These are phyloP conservation scores for Spea multiplicata DNA, from an alignment of 2,113 vertebrate genomes.

Conservation along the genomic window DNA sequence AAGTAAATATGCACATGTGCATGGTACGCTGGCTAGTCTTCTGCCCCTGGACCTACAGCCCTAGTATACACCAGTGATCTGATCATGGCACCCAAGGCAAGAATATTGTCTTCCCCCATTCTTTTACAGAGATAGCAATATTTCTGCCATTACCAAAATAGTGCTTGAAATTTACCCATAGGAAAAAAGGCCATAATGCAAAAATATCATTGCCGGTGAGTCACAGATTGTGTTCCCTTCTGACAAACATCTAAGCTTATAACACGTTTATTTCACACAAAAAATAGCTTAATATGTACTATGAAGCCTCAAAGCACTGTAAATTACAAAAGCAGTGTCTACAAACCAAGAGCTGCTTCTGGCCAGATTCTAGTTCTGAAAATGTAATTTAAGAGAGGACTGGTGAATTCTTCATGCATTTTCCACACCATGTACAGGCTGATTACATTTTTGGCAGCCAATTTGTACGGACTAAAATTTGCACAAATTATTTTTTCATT, in stretches of 20 bases:
- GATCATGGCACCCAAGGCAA: too few species aligned
- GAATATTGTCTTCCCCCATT: too few species aligned
- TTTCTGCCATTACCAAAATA: too few species aligned
- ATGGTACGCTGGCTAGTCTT: too few species aligned
- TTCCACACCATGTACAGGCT: background rate
- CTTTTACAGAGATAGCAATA: too few species aligned
- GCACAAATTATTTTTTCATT: too few species aligned
- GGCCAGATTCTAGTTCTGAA: background rate
- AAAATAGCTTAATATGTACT: background rate
- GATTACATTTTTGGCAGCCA: slow-evolving; percentile 13
- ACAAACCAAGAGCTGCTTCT: background rate
- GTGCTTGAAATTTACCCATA: too few species aligned
- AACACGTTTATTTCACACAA: background rate
- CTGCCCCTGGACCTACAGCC: too few species aligned
- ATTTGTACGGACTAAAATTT: background rate
- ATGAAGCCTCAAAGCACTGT: background rate
- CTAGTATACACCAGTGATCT: too few species aligned
- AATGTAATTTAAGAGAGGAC: background rate
- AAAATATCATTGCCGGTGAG: background rate
- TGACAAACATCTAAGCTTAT: background rate
- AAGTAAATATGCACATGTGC: too few species aligned
- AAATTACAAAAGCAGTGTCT: background rate
- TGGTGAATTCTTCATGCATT: background rate
- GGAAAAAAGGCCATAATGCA: too few species aligned
- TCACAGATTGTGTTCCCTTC: background rate